These are phyloP conservation scores for Hydraecia micacea DNA, from an alignment of 2,888 invertebrate genomes.

Conservation along the genomic window DNA sequence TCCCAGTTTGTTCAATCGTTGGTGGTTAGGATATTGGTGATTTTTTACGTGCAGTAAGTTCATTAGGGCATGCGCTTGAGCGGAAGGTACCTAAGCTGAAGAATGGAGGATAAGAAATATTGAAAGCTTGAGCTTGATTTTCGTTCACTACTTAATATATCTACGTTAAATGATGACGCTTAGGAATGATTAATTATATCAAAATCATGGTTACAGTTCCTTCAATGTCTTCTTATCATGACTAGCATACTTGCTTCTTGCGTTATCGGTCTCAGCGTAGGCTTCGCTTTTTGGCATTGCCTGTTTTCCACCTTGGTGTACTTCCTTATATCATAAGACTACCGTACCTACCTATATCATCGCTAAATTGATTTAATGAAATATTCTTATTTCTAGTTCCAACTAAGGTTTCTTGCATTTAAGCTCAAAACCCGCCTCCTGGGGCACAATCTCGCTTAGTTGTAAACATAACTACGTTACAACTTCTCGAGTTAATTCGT, in stretches of 20 bases:
- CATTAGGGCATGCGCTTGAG: not conserved
- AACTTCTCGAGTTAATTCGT: constrained; percentile 37
- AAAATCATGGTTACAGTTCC: constrained; percentile 11
- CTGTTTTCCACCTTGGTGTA: not conserved
- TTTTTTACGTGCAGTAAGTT: not conserved
- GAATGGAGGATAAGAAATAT: constrained; percentile 14
- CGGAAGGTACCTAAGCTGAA: not conserved
- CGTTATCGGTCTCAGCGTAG: not conserved
- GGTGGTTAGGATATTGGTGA: not conserved
- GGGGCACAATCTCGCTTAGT: constrained; percentile 23
- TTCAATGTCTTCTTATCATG: not conserved
- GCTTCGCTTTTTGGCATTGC: not conserved
- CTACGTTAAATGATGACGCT: constrained; percentile 17
- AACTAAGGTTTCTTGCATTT: constrained; percentile 30
- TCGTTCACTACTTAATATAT: constrained; percentile 7
- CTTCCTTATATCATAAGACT: not conserved
- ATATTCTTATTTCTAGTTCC: constrained; percentile 5
- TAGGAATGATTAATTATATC: constrained; percentile 7
- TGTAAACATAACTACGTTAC: constrained; percentile 18
- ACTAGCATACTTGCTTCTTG: not conserved
- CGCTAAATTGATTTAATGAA: not conserved
- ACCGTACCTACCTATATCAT: not conserved
- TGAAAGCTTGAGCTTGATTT: constrained; percentile 5
- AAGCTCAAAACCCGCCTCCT: constrained; percentile 2
- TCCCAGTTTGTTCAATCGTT: no score